A percentile compares a stretch with the other conserved stretches of the same genome.
These are phyloP conservation scores for Corythornis leucogaster DNA, from an alignment of 2,797 vertebrate species.

Conservation along the genomic window DNA sequence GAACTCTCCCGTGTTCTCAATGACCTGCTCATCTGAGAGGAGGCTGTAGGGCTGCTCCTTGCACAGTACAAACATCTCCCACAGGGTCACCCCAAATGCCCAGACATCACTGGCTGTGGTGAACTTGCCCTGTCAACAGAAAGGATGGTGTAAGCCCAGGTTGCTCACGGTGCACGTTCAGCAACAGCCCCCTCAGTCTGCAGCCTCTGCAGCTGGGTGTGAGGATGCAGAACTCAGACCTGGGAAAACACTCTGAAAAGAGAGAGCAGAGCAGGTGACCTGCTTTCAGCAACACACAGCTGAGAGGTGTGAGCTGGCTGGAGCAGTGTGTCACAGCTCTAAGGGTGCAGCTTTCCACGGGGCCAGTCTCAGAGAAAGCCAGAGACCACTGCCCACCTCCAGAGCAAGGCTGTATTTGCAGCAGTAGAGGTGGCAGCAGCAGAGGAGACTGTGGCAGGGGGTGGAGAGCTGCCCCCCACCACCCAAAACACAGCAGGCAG, in stretches of 20 bases:
- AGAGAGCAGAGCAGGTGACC: not conserved
- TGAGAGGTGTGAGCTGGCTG: not conserved
- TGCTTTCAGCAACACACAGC: not conserved
- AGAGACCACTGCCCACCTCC: not conserved
- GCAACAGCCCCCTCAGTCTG: conserved; percentile 37
- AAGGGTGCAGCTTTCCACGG: not conserved
- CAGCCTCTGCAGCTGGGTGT: not conserved
- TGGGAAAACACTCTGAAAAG: not conserved
- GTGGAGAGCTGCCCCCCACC: not conserved
- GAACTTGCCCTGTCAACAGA: conserved; percentile 90
- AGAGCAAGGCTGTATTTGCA: not conserved
- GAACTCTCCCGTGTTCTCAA: conserved; percentile 98
- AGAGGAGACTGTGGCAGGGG: not conserved
- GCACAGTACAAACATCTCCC: conserved; percentile 97
- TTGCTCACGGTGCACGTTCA: conserved; percentile 61
- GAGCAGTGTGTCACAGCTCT: not conserved
- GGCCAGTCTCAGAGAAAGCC: not conserved
- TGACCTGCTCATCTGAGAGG: conserved; percentile 97
- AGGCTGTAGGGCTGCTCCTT: conserved; percentile 97
- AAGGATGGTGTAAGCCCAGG: conserved; percentile 63
- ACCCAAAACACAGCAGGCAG: not conserved
- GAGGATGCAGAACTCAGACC: rapidly evolving
- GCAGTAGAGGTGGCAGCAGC: not conserved
- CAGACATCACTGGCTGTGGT: conserved; percentile 98
- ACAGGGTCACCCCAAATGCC: conserved; percentile 97